Conservation (phyloP, 2,113 vertebrate species). For the Leucopternis melanops region DNA sequence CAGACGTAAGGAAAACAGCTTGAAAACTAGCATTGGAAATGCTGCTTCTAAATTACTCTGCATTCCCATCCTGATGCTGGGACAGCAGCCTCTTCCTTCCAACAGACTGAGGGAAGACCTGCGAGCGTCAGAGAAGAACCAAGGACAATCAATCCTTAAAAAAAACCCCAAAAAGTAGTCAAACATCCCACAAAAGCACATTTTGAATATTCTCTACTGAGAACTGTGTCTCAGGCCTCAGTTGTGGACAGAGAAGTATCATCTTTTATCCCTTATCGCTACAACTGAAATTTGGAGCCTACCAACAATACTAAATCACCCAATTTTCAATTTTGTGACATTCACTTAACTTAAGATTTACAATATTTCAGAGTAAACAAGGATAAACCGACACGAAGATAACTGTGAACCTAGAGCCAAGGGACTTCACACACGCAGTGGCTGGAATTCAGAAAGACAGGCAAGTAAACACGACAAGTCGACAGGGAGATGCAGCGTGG, state of each 20-base stretch:
- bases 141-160: neutral
- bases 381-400: accelerated
- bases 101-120: neutral
- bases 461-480: neutral
- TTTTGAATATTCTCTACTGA: neutral
- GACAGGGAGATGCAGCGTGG: neutral
- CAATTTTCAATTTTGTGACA: neutral
- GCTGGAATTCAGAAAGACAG: neutral
- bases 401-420: neutral
- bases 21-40: neutral
- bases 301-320: neutral
- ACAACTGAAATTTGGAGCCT: neutral
- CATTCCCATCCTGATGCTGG: neutral
- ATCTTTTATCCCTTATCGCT: neutral
- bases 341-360: neutral
- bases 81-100: neutral
- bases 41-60: neutral
- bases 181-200: neutral
- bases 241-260: neutral
- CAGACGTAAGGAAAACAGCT: neutral
- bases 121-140: neutral
- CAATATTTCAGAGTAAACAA: neutral
- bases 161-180: neutral
- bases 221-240: neutral
- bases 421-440: accelerated